These are phyloP conservation scores for Siniperca knerii DNA, from an alignment of 2,113 vertebrate species.

Conservation along the genomic window DNA sequence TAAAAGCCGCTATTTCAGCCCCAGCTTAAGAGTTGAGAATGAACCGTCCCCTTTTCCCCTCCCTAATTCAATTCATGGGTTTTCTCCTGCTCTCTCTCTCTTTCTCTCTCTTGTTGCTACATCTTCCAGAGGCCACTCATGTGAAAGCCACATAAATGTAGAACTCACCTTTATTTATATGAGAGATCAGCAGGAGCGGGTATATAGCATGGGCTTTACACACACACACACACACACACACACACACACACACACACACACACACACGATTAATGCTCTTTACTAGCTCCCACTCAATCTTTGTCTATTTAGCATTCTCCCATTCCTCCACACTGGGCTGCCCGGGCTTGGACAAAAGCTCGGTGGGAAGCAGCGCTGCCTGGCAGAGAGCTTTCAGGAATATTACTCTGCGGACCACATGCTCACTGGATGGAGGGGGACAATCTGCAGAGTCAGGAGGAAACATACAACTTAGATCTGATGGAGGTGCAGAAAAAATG, in stretches of 20 bases:
- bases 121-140: slow-evolving; percentile 59
- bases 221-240: slow-evolving; percentile 31
- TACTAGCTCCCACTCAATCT: slow-evolving; percentile 61
- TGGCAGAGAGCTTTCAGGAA: slow-evolving; percentile 77
- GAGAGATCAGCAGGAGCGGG: slow-evolving; percentile 53
- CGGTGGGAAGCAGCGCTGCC: slow-evolving; percentile 69
- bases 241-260: slow-evolving; percentile 39
- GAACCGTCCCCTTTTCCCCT: slow-evolving; percentile 56
- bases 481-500: slow-evolving; percentile 45
- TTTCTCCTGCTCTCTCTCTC: slow-evolving; percentile 40
- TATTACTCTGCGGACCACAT: slow-evolving; percentile 74
- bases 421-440: slow-evolving; percentile 39
- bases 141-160: slow-evolving; percentile 68
- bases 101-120: slow-evolving; percentile 26
- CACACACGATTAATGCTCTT: slow-evolving; percentile 52
- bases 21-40: slow-evolving; percentile 66
- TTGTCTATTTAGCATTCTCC: slow-evolving; percentile 75
- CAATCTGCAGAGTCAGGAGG: slow-evolving; percentile 73
- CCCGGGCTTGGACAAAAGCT: slow-evolving; percentile 72
- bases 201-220: slow-evolving; percentile 43
- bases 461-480: slow-evolving; percentile 45
- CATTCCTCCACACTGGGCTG: slow-evolving; percentile 57
- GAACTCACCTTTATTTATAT: slow-evolving; percentile 61
- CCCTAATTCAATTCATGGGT: slow-evolving; percentile 76
- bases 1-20: slow-evolving; percentile 69